phyloP scores from a whole-genome alignment of 2,797 vertebrate species.

The Poecilia velifera region DNA sequence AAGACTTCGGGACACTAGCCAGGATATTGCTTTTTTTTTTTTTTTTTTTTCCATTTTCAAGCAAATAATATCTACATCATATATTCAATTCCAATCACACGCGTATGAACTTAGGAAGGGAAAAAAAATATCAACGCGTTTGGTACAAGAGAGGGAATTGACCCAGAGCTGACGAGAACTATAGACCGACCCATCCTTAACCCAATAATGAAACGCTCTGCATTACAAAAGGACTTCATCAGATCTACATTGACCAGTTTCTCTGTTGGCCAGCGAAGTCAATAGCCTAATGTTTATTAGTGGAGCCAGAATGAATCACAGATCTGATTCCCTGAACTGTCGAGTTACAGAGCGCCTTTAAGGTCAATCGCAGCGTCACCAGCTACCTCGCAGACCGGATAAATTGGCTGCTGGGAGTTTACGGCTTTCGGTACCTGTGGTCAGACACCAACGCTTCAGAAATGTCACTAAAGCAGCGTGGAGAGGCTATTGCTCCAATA shows the following conservation, averaged over 20 bases:
- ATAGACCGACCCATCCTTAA: not conserved
- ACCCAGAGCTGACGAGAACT: not conserved
- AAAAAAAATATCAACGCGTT: too few relatives aligned
- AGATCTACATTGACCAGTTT: conserved; percentile 12
- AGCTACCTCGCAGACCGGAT: conserved; percentile 6
- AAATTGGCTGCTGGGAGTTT: conserved; percentile 24
- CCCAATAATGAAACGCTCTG: conserved; percentile 5
- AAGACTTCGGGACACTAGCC: not conserved
- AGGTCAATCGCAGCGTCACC: conserved; percentile 30
- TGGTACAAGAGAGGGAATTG: not conserved
- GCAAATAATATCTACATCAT: not conserved
- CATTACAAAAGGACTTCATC: not conserved
- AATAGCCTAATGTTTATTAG: conserved; percentile 20
- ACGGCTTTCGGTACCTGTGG: conserved; percentile 7
- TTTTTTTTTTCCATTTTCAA: not conserved
- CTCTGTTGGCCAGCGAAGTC: conserved; percentile 18
- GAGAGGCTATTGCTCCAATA: conserved; percentile 15
- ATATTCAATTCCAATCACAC: not conserved
- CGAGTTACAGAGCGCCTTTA: conserved; percentile 3
- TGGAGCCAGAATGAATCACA: conserved; percentile 8
- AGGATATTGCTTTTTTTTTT: not conserved
- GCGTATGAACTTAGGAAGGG: not conserved
- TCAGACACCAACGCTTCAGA: conserved; percentile 26
- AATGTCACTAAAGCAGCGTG: not conserved
- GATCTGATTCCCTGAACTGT: conserved; percentile 7